Evolutionary conservation across 2,888 invertebrate genomes (phyloP).

Genomic region (Lacanobia wlatinum): DNA sequence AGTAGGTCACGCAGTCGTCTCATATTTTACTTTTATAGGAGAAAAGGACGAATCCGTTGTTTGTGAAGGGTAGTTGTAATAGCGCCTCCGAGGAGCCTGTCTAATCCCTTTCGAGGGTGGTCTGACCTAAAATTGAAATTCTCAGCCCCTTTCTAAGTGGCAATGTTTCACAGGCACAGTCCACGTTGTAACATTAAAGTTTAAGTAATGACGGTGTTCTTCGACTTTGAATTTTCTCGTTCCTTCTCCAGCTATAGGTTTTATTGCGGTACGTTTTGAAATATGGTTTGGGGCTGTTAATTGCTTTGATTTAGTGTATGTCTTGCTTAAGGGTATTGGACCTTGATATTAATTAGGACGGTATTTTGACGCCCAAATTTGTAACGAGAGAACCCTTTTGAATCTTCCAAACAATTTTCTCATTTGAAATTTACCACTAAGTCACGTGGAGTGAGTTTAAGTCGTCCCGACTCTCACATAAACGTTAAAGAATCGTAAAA

Average conservation of each 20-base stretch:
- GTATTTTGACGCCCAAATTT: slow-evolving; percentile 17
- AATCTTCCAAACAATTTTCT: background rate
- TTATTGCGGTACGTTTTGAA: slow-evolving; percentile 72
- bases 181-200: slow-evolving; percentile 75
- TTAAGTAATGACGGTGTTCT: slow-evolving; percentile 75
- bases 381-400: background rate
- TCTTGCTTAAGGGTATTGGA: slow-evolving; percentile 36
- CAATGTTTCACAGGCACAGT: slow-evolving; percentile 74
- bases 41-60: slow-evolving; percentile 76
- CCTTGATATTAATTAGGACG: slow-evolving; percentile 14
- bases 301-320: slow-evolving; percentile 57
- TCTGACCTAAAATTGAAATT: slow-evolving; percentile 82
- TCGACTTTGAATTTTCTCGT: slow-evolving; percentile 71
- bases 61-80: slow-evolving; percentile 77
- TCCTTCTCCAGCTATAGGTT: slow-evolving; percentile 58
- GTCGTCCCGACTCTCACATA: slow-evolving; percentile 60
- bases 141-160: slow-evolving; percentile 75
- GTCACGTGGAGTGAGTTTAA: background rate
- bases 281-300: slow-evolving; percentile 62
- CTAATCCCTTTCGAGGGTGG: slow-evolving; percentile 75
- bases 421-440: background rate
- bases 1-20: slow-evolving; percentile 69
- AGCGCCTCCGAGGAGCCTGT: slow-evolving; percentile 69
- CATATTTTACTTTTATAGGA: slow-evolving; percentile 80
- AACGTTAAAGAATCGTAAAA: slow-evolving; percentile 75